Conservation (phyloP, 2,888 invertebrate genomes). For the Melipona beecheii region DNA sequence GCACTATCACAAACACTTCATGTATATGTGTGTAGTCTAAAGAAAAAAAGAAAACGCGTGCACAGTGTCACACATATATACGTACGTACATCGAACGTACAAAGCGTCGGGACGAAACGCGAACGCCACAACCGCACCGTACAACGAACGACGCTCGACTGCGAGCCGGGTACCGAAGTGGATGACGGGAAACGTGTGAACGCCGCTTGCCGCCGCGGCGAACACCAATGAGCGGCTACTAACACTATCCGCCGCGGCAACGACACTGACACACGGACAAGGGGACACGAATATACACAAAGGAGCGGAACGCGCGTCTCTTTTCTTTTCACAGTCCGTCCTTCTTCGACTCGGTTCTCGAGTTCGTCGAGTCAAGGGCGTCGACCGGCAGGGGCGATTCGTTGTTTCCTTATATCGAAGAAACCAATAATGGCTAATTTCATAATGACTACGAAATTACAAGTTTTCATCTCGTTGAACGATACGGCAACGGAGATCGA, state of each 20-base stretch:
- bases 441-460: constrained; percentile 42
- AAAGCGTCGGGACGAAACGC: constrained; percentile 38
- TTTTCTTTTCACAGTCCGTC: constrained; percentile 57
- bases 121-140: constrained; percentile 72
- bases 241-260: constrained; percentile 57
- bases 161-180: constrained; percentile 79
- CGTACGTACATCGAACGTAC: constrained; percentile 50
- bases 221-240: constrained; percentile 74
- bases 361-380: constrained; percentile 77
- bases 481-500: constrained; percentile 30
- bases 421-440: constrained; percentile 56
- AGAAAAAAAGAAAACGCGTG: constrained; percentile 52
- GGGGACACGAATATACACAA: constrained; percentile 59
- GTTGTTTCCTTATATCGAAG: constrained; percentile 55
- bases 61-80: constrained; percentile 56
- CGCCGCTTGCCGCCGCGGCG: constrained; percentile 81
- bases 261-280: constrained; percentile 67
- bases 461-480: constrained; percentile 15
- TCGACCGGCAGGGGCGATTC: constrained; percentile 73
- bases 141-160: constrained; percentile 81
- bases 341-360: constrained; percentile 67
- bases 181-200: constrained; percentile 82
- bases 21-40: constrained; percentile 19
- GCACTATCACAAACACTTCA: constrained; percentile 63
- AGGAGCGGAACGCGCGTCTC: constrained; percentile 33